Base-by-base conservation (phyloP, 2,113 vertebrate species). In the Puntigrus tetrazona region DNA sequence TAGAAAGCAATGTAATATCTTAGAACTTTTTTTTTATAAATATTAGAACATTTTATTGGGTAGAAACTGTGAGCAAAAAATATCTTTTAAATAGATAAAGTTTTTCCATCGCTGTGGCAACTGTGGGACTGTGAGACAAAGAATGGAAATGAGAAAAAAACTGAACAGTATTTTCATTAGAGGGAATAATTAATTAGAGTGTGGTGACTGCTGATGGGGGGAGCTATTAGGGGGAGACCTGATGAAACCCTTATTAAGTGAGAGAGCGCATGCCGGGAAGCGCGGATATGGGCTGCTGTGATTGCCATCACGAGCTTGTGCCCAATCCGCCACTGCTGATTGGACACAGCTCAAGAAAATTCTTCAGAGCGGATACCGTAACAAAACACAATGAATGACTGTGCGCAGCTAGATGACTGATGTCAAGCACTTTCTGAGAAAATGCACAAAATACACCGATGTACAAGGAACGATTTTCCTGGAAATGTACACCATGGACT, bases 161-260 rank as follows among this genome's bases (percentile, higher is more conserved):
- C 7, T 18, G 29, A 43, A 83, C 20, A 83, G 38, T 77, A 80
- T 74, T 81, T 70, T 81, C 41, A 85, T 85, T 75, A 81, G 13
- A 59, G 43, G 14, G 55, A 81, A 75, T 73, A 81, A 74, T 75
- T 61, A 29, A 85, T 85, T 74, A 72, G 65, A 20, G 22, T 10
- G 63, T 43, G n/a, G n/a, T n/a, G n/a, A n/a, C n/a, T n/a, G 65
- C 18, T 79, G 45, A 84, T 69, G 38, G 57, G 57, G 34, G 77
- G 38, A 57, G 9, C 14, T 76, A 84, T 41, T 57, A 78, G 63
- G 61, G 25, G 31, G 34, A 63, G 72, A 27, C 50, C 20, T 85
- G 45, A 72, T 73, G 70, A 80, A 80, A 72, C 31, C 18, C 34
- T 57, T 34, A 73, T 61, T 22, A 63, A 45, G 38, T 2, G n/a